Evolutionary conservation across 1,140 invertebrate genomes (phyloP).

Genomic region (Acromyrmex echinatior): DNA sequence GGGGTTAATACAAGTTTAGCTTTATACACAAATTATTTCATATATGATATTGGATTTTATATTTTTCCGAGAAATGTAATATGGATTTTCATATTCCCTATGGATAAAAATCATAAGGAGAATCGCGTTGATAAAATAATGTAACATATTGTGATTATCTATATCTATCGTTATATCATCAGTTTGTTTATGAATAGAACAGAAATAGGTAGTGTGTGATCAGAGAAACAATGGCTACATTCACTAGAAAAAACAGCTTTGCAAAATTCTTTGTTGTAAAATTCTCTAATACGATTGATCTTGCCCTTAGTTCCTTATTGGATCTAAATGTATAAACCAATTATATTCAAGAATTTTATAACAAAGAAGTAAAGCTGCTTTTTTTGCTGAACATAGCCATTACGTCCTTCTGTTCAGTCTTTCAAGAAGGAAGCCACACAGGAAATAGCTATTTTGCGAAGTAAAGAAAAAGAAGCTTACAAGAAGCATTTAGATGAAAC

Average conservation of each 20-base stretch:
- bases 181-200: slow-evolving; percentile 18
- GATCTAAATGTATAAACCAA: no score
- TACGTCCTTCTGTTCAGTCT: slow-evolving; percentile 16
- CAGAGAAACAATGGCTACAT: background rate
- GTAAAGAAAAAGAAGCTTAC: background rate
- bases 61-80: background rate
- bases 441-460: slow-evolving; percentile 9
- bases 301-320: no score
- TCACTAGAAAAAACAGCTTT: no score
- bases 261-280: no score
- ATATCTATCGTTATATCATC: background rate
- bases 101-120: background rate
- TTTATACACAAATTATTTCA: background rate
- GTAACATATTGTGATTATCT: background rate
- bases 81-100: background rate
- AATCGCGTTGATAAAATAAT: background rate
- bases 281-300: no score
- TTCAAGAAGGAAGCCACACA: background rate
- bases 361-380: no score
- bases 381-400: no score
- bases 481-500: slow-evolving; percentile 18
- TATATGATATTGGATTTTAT: background rate
- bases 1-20: background rate
- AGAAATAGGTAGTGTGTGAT: background rate
- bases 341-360: no score